A percentile compares a stretch with the other conserved stretches of the same genome.
Evolutionary conservation across 53 echinoderm and acorn worm species (phyloP).

Genomic region (Crossaster papposus): DNA sequence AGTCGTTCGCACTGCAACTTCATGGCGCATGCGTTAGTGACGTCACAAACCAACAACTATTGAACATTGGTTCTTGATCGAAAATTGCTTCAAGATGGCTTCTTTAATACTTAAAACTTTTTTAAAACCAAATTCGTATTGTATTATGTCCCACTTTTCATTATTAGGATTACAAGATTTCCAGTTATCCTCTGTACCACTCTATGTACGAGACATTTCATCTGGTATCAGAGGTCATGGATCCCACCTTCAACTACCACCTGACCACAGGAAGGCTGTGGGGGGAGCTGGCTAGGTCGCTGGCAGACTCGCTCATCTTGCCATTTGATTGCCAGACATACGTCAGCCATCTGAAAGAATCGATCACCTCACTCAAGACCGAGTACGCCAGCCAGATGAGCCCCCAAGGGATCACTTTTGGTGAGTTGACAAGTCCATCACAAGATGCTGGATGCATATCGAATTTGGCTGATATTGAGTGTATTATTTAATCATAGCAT

Average conservation of each 20-base stretch:
- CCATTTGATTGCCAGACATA: conserved; percentile 79
- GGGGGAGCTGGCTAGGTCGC: conserved; percentile 77
- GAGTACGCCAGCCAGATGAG: conserved; percentile 64
- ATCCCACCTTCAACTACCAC: conserved; percentile 78
- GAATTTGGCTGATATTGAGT: too few relatives aligned
- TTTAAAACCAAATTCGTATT: too few relatives aligned
- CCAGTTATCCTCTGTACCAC: conserved; percentile 94
- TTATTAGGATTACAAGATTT: conserved; percentile 67
- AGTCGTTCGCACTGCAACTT: too few relatives aligned
- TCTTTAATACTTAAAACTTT: too few relatives aligned
- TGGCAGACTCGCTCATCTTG: conserved; percentile 82
- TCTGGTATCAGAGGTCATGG: conserved; percentile 76
- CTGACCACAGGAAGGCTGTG: conserved; percentile 69
- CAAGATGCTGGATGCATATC: too few relatives aligned
- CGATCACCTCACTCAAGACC: conserved; percentile 63
- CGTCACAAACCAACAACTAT: too few relatives aligned
- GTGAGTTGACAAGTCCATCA: too few relatives aligned
- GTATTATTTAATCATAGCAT: too few relatives aligned
- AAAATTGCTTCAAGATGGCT: too few relatives aligned
- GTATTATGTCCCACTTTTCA: neutral
- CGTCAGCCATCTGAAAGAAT: conserved; percentile 64
- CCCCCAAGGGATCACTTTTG: conserved; percentile 73
- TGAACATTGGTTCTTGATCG: too few relatives aligned
- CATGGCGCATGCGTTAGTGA: too few relatives aligned
- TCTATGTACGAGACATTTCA: conserved; percentile 97